Evolutionary conservation across 2,888 invertebrate species (phyloP), one percentile per base, ranked within the genome.

Genomic region (Frankliniella intonsa): DNA sequence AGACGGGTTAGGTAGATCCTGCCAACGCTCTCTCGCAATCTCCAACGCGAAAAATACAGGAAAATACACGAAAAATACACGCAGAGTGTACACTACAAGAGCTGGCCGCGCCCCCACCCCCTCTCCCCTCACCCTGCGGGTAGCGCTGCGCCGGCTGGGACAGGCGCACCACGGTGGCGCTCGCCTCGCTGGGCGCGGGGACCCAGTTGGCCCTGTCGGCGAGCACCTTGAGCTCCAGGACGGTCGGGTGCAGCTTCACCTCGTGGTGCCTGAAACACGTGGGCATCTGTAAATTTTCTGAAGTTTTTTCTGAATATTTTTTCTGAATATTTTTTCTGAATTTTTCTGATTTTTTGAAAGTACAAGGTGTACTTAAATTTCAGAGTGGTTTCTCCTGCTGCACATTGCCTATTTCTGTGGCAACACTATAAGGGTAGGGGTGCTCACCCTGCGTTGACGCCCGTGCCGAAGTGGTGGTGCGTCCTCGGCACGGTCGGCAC

Each of bases 401-500:
- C 14, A 8, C 9, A 12, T 17, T 12, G 55, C 55, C 55, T 12
- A 17, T 8, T 14, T 51, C 14, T 9, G 51, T 9, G 51, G 51
- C 51, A 14, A 9, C 14, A 51, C n/a, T n/a, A n/a, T n/a, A n/a
- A n/a, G n/a, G n/a, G 17, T 12, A 2, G 7, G 55, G 14, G 5
- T 14, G 55, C 22, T n/a, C 25, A 76, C 69, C 69, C 69, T 5
- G 69, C 11, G 69, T 25, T 76, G 69, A 76, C 69, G 69, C 69
- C 69, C 25, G 69, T 76, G 69, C 69, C 69, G 69, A 76, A 76
- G 69, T 76, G 69, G 10, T 76, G 69, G 25, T 76, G 69, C 8
- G 69, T 76, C 22, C 69, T 22, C 25, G 69, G 69, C 25, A 76
- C 25, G 25, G 69, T 76, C 2, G 69, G 69, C 69, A 76, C 69